Evolutionary conservation across 2,113 vertebrate species (phyloP), one percentile per base, ranked within the genome.

Genomic region (Peromyscus leucopus): DNA sequence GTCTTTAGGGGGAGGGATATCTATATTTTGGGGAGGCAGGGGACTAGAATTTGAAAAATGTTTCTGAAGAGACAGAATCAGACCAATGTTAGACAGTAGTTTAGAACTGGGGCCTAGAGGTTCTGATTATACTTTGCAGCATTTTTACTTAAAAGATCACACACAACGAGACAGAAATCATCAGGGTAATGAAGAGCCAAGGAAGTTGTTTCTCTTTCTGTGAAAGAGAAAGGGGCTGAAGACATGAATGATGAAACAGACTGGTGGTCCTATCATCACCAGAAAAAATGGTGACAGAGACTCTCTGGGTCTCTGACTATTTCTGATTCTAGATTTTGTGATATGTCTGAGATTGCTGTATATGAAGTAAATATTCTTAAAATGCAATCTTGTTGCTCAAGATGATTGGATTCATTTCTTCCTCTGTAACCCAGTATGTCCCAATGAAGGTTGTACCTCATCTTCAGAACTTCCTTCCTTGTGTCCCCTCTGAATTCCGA

Each of bases 1-100:
- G 36, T 17, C 15, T 22, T 46, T n/a, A 8, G 15, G 67, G 17
- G 4, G 26, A 11, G 0, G 3, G 2, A 5, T 46, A 84, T 42
- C 22, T 84, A 7, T 5, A 4, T 36, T 51, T 51, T 24, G 0
- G 2, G 3, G 48, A 2, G 5, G 22, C 0, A 11, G 11, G 16
- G 12, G 39, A 46, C 36, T 94, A 59, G 21, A 90, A 78, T 31
- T 86, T 76, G n/a, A 74, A 17, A 5, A 63, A 2, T 11, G 17
- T 36, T 74, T 16, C 74, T 69, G 9, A 71, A 55, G 24, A 83
- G 33, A 59, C 19, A 67, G 4, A 89, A 16, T 65, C 12, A n/a
- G 31, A 88, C 7, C 6, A 90, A 46, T 7, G 31, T 91, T 74
- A 84, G 6, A 1, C 57, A 91, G 11, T 0, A 67, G 65, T 74